Base-by-base conservation (phyloP, 2,113 vertebrate genomes). In the Heteronetta atricapilla region DNA sequence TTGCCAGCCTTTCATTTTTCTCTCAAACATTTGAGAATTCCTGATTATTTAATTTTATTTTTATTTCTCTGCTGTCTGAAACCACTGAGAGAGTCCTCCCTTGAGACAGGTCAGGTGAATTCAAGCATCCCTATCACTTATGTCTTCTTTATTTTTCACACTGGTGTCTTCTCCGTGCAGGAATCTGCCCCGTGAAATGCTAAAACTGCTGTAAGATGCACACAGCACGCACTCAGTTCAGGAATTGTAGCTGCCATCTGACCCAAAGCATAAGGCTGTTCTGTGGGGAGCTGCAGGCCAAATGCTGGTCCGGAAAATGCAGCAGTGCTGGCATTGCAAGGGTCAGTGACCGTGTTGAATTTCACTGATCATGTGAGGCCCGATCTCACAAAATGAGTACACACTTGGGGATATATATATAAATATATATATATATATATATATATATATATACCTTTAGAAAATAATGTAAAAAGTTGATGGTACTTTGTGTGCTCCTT, bases 221-320 rank as follows among this genome's bases (percentile, higher is more conserved):
- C 0, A 3, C 28, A 22, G 40, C 3, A 1, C 5, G 7, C 15
- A 0, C 33, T 17, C 11, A 1, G 21, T 2, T 25, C 0, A 1
- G 29, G 17, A 67, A 40, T 15, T 19, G 28, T 0, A 34, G 34
- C 1, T n/a, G 17, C 48, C 42, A 9, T 14, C 8, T 1, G 0
- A 15, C 12, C 5, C 18, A 36, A 42, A 59, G 60, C 26, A 3
- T 1, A 12, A n/a, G 14, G 38, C 23, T 1, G 0, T 5, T 11
- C 26, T n/a, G 1, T 2, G 10, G 22, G 10, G 23, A 22, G 33
- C 34, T 50, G 29, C 77, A 33, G 16, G 2, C 46, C 70, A 25
- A 10, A 9, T 1, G 8, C 70, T 72, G 64, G 5, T 48, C 60
- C 28, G 19, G 19, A 13, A 15, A 23, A 42, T 14, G 3, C 14